Conservation (phyloP, 2,113 vertebrate genomes). For the Tursiops truncatus region DNA sequence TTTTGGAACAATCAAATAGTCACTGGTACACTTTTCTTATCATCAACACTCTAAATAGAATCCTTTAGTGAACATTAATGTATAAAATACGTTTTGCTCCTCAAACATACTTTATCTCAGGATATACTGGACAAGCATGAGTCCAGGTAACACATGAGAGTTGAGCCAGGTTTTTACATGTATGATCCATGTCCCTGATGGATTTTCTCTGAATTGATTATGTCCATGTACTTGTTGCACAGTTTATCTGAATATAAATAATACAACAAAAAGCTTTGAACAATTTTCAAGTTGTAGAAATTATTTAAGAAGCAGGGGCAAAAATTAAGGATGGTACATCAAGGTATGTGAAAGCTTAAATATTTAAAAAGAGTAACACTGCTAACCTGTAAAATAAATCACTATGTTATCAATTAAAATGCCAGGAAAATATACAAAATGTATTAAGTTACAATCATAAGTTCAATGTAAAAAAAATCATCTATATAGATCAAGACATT, state of each 20-base stretch:
- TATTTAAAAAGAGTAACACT: background rate
- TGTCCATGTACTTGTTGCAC: background rate
- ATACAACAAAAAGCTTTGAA: conserved; percentile 42
- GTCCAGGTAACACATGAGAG: background rate
- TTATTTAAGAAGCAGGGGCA: conserved; percentile 36
- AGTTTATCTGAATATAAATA: conserved; percentile 21
- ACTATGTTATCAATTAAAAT: background rate
- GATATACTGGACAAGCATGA: background rate
- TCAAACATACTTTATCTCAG: background rate
- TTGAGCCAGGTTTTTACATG: background rate
- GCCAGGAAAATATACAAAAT: background rate
- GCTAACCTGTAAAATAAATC: background rate
- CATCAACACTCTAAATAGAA: background rate
- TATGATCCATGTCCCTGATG: background rate
- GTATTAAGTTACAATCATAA: background rate
- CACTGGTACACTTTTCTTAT: background rate
- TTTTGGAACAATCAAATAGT: background rate
- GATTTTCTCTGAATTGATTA: conserved; percentile 11
- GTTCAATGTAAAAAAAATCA: background rate
- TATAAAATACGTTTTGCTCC: background rate
- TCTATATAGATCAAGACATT: background rate
- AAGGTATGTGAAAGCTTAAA: background rate
- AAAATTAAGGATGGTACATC: conserved; percentile 18
- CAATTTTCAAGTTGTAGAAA: conserved; percentile 23
- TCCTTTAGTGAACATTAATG: background rate